Conservation (phyloP, 2,113 vertebrate species). For the Onychostruthus taczanowskii region DNA sequence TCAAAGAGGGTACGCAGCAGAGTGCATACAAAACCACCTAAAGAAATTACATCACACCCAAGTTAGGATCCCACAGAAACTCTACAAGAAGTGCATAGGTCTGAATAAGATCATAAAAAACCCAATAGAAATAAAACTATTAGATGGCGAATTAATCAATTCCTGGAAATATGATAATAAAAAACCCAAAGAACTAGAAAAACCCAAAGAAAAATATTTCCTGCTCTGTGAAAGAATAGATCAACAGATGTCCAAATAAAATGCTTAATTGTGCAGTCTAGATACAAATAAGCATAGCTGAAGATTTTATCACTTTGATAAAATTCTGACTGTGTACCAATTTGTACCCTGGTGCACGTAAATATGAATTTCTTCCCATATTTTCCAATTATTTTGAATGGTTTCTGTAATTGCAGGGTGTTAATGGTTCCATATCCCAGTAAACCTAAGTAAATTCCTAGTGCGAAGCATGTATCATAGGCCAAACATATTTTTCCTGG, state of each 20-base stretch:
- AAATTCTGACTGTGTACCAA: not conserved
- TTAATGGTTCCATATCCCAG: not conserved
- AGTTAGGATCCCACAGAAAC: not conserved
- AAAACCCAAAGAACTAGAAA: fast-evolving
- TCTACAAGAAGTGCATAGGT: not conserved
- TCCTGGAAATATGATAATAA: not conserved
- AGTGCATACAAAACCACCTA: not conserved
- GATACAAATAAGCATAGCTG: not conserved
- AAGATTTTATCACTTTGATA: not conserved
- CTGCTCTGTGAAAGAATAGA: not conserved
- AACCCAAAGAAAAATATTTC: not conserved
- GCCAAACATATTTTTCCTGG: not conserved
- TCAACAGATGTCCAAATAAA: not conserved
- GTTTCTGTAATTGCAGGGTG: not conserved
- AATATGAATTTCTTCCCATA: not conserved
- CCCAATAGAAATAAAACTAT: fast-evolving
- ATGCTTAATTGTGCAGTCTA: not conserved
- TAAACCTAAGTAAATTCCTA: not conserved
- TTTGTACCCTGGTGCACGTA: not conserved
- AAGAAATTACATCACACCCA: not conserved
- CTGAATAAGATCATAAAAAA: not conserved
- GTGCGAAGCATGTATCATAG: not conserved
- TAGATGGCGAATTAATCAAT: not conserved
- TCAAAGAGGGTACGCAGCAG: fast-evolving
- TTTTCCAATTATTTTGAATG: not conserved